phyloP scores from a whole-genome alignment of 2,113 vertebrate species.

The Psephotus haematonotus region DNA sequence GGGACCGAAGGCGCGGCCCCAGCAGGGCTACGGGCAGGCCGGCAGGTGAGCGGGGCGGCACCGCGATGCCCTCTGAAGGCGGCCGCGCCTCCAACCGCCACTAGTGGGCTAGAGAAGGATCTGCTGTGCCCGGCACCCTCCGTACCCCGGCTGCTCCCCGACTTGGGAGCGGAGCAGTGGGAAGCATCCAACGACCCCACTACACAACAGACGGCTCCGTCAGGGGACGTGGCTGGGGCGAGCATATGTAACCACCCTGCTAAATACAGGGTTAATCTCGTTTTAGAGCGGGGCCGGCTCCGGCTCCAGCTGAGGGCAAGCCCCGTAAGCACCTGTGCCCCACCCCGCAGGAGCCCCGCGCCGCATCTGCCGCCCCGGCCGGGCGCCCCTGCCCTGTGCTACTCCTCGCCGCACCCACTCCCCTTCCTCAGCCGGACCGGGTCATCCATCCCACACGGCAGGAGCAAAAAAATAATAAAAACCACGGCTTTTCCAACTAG shows the following conservation, averaged over 20 bases:
- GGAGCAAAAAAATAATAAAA: background rate
- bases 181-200: background rate
- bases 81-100: background rate
- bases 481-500: background rate
- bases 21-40: too few species aligned
- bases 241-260: conserved; percentile 38
- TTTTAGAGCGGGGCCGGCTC: background rate
- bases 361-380: background rate
- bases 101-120: background rate
- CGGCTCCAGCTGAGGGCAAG: background rate
- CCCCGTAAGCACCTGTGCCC: background rate
- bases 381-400: background rate
- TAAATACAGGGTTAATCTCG: conserved; percentile 34
- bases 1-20: background rate
- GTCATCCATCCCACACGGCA: background rate
- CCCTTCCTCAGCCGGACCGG: background rate
- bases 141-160: background rate
- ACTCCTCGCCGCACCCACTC: background rate
- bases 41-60: background rate
- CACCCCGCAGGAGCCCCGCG: background rate
- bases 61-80: background rate
- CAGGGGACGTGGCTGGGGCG: background rate
- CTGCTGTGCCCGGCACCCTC: background rate
- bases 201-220: conserved; percentile 2
- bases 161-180: background rate